These are phyloP conservation scores for Siniperca scherzeri DNA, from an alignment of 2,797 vertebrate species.

Conservation along the genomic window DNA sequence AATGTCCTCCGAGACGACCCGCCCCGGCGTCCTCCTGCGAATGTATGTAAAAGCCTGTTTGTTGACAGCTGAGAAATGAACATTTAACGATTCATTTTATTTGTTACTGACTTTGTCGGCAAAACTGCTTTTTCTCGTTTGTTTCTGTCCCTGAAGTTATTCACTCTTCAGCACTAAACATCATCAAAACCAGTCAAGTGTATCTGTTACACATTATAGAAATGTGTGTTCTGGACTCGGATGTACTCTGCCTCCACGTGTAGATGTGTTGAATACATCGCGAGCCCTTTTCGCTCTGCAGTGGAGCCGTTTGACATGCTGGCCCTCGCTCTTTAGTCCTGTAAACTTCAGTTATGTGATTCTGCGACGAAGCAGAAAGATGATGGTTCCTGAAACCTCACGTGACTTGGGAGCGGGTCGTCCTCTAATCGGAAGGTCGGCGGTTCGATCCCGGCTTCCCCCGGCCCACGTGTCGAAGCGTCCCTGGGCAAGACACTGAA, in stretches of 20 bases:
- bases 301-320: no score
- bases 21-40: background rate
- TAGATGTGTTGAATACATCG: background rate
- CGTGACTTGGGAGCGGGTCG: no score
- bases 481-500: no score
- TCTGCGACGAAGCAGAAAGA: background rate
- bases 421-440: no score
- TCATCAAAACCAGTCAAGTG: background rate
- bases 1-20: no score
- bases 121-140: background rate
- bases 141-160: background rate
- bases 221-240: background rate
- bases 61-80: background rate
- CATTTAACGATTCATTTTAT: background rate
- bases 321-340: background rate
- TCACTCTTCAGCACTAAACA: background rate
- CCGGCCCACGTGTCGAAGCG: no score
- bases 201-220: background rate
- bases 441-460: no score
- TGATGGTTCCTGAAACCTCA: background rate
- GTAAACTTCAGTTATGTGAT: background rate
- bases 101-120: background rate
- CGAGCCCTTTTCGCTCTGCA: no score
- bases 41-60: background rate
- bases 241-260: background rate